phyloP scores from a whole-genome alignment of 2,113 vertebrate genomes.

The Hippolais icterina region DNA sequence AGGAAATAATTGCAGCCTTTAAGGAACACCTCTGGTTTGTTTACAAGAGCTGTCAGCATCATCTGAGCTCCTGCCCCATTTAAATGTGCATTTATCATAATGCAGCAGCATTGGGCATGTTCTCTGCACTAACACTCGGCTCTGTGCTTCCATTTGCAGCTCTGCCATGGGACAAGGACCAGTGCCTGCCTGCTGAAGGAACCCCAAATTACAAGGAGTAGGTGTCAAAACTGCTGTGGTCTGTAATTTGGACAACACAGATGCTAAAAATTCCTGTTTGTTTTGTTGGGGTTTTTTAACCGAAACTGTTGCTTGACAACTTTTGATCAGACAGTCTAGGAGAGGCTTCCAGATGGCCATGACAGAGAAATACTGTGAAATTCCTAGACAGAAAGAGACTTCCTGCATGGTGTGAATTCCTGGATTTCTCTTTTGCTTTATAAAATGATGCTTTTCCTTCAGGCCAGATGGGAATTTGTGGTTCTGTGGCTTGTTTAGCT shows the following conservation, averaged over 20 bases:
- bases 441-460: background rate
- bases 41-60: background rate
- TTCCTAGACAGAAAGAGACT: background rate
- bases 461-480: background rate
- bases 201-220: constrained; percentile 56
- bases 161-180: constrained; percentile 44
- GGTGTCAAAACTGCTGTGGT: background rate
- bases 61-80: background rate
- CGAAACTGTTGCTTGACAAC: background rate
- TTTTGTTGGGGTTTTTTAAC: background rate
- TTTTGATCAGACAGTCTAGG: background rate
- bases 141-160: constrained; percentile 47
- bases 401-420: background rate
- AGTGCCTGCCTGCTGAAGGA: constrained; percentile 53
- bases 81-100: background rate
- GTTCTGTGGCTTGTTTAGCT: background rate
- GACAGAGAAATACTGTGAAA: background rate
- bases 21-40: background rate
- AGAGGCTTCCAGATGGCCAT: background rate
- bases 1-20: background rate
- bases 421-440: background rate
- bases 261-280: background rate
- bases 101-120: background rate
- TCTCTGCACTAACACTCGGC: background rate
- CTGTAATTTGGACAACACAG: background rate